Evolutionary conservation across 2,797 vertebrate species (phyloP).

Genomic region (Darevskia mixta): DNA sequence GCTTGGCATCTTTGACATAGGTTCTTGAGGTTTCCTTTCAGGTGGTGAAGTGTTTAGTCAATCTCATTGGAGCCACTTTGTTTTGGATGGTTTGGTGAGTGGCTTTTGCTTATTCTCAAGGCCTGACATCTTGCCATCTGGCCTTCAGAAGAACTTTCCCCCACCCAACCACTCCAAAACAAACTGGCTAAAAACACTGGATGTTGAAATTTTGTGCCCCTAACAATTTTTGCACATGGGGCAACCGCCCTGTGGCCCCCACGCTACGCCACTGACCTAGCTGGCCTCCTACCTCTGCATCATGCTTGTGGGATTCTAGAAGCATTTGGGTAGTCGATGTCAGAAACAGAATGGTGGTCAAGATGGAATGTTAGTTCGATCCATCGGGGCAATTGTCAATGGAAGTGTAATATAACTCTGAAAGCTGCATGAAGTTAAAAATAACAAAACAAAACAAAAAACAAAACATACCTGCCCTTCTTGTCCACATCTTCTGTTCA

Average conservation of each 20-base stretch:
- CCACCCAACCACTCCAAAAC: neutral
- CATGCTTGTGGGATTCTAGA: neutral
- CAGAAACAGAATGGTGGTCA: neutral
- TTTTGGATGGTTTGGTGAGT: neutral
- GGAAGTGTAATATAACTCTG: neutral
- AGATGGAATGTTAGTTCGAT: too few relatives aligned
- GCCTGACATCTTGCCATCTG: neutral
- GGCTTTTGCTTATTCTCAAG: neutral
- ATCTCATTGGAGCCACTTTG: neutral
- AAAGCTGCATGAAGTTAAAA: neutral
- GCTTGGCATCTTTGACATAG: neutral
- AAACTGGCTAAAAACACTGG: neutral
- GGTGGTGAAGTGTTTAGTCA: neutral
- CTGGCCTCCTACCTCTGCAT: neutral
- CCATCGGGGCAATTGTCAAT: neutral
- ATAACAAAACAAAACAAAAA: neutral
- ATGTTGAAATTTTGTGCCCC: too few relatives aligned
- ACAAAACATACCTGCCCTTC: neutral
- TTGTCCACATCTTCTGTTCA: neutral
- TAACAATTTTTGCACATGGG: too few relatives aligned
- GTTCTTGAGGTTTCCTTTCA: neutral
- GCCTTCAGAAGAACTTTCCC: neutral
- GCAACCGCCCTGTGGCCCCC: too few relatives aligned
- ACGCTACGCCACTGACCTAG: too few relatives aligned
- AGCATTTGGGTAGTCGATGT: neutral